Evolutionary conservation across 2,888 invertebrate species (phyloP).

Genomic region (Hypena proboscidalis): DNA sequence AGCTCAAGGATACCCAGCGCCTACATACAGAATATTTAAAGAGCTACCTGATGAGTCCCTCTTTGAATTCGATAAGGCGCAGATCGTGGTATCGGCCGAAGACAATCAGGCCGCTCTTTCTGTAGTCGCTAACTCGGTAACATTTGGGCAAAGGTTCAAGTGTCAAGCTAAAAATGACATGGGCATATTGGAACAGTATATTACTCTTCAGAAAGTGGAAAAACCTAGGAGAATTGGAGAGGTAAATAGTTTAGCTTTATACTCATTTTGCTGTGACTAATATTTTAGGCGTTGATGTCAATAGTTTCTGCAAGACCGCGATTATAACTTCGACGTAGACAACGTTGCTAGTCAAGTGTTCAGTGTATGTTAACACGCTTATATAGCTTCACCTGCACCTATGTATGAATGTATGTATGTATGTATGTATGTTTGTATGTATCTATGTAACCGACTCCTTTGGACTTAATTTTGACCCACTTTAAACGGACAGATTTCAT

Average conservation of each 20-base stretch:
- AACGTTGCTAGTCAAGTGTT: too few relatives aligned
- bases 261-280: too few relatives aligned
- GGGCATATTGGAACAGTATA: constrained; percentile 55
- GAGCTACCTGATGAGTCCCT: constrained; percentile 51
- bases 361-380: too few relatives aligned
- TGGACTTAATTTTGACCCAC: too few relatives aligned
- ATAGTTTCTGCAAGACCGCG: too few relatives aligned
- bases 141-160: constrained; percentile 56
- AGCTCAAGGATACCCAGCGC: constrained; percentile 60
- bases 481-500: too few relatives aligned
- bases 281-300: too few relatives aligned
- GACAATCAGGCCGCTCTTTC: constrained; percentile 51
- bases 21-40: constrained; percentile 67
- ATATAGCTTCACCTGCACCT: too few relatives aligned
- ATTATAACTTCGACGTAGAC: too few relatives aligned
- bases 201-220: constrained; percentile 51
- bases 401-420: too few relatives aligned
- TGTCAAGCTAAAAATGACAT: constrained; percentile 62
- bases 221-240: constrained; percentile 55
- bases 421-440: too few relatives aligned
- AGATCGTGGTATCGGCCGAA: constrained; percentile 52
- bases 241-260: constrained; percentile 52
- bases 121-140: constrained; percentile 51
- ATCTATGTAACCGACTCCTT: too few relatives aligned
- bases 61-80: constrained; percentile 55